A percentile compares a stretch with the other conserved stretches of the same genome.
These are phyloP conservation scores for Neolamprologus toae DNA, from an alignment of 2,113 vertebrate genomes.

Conservation along the genomic window DNA sequence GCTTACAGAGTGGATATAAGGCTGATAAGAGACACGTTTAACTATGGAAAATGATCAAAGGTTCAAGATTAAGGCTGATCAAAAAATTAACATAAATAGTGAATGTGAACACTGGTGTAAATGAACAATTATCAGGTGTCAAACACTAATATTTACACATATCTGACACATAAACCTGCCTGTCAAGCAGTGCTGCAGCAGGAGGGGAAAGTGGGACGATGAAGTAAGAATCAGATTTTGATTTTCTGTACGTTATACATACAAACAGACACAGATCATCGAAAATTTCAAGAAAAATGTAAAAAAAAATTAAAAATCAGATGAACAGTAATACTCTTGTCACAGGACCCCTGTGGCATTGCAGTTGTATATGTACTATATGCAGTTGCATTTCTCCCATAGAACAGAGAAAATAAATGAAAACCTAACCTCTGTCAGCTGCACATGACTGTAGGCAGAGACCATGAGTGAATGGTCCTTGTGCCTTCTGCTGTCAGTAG, in stretches of 20 bases:
- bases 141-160: background rate
- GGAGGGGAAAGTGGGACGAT: background rate
- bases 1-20: background rate
- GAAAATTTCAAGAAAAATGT: background rate
- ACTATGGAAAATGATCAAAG: background rate
- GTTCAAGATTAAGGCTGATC: background rate
- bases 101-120: background rate
- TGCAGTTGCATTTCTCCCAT: background rate
- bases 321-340: background rate
- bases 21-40: background rate
- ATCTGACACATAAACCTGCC: background rate
- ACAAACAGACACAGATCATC: background rate
- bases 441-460: background rate
- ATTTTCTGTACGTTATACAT: background rate
- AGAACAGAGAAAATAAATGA: background rate
- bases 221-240: background rate
- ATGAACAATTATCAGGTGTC: background rate
- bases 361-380: background rate
- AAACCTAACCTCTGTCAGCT: background rate
- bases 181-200: background rate
- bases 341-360: background rate
- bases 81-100: background rate
- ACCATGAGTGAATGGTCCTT: background rate
- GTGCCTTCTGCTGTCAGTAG: background rate
- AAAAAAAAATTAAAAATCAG: rapidly evolving